phyloP scores from a whole-genome alignment of 2,113 vertebrate genomes.

The Camelus dromedarius region DNA sequence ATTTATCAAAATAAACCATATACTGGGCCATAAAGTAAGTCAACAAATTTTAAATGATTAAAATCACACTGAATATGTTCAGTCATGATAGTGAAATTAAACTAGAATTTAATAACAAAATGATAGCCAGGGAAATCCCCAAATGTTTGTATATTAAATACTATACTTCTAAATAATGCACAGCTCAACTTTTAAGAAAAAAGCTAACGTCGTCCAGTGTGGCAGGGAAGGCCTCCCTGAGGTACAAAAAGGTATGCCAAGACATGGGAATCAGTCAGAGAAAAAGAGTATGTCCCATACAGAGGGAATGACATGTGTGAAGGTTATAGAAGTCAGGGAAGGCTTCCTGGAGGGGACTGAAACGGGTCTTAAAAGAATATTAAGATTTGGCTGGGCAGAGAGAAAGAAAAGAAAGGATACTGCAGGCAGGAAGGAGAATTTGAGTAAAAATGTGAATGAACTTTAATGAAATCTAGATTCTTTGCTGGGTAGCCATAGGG shows the following conservation, averaged over 20 bases:
- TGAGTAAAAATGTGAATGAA: background rate
- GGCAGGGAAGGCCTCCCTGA: background rate
- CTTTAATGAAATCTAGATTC: background rate
- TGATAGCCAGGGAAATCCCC: background rate
- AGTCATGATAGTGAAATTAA: background rate
- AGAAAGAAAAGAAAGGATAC: background rate
- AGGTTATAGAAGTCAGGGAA: background rate
- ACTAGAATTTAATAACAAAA: slow-evolving; percentile 47
- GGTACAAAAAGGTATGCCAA: background rate
- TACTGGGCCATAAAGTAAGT: slow-evolving; percentile 31
- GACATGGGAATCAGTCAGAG: background rate
- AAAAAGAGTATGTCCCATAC: background rate
- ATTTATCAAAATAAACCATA: slow-evolving; percentile 43
- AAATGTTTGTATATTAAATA: background rate
- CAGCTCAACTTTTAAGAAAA: background rate
- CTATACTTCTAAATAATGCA: background rate
- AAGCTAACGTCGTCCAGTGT: background rate
- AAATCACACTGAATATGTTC: background rate
- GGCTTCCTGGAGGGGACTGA: background rate
- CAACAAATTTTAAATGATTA: slow-evolving; percentile 51
- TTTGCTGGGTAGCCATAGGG: background rate
- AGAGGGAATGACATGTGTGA: background rate
- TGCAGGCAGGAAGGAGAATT: background rate
- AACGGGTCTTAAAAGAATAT: background rate
- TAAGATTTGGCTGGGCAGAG: background rate